A percentile compares a stretch with the other conserved stretches of the same genome.
phyloP scores from a whole-genome alignment of 2,888 invertebrate genomes.

The Microplitis deprimator region DNA sequence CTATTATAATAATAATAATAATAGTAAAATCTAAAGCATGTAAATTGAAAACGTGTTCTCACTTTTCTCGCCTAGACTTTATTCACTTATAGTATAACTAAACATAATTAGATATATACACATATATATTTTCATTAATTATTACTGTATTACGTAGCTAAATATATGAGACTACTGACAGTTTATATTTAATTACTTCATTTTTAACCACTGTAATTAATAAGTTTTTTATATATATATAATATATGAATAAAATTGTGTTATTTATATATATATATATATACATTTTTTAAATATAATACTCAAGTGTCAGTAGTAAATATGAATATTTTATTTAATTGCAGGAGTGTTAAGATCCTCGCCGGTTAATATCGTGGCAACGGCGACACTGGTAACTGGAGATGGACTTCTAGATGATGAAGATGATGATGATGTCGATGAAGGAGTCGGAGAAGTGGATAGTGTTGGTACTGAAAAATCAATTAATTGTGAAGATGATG shows the following conservation, averaged over 20 bases:
- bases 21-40: not conserved
- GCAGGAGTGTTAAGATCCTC: slow-evolving; percentile 61
- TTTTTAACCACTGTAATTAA: not conserved
- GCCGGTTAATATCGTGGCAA: slow-evolving; percentile 67
- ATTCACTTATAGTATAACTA: not conserved
- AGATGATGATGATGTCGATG: slow-evolving; percentile 74
- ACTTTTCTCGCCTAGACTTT: not conserved
- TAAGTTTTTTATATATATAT: not conserved
- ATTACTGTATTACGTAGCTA: slow-evolving; percentile 37
- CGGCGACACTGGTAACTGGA: slow-evolving; percentile 72
- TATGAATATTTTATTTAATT: slow-evolving; percentile 34
- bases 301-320: slow-evolving; percentile 3
- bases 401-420: slow-evolving; percentile 70
- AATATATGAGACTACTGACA: slow-evolving; percentile 23
- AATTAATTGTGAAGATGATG: slow-evolving; percentile 71
- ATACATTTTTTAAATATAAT: not conserved
- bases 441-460: slow-evolving; percentile 74
- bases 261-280: not conserved
- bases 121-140: slow-evolving; percentile 45
- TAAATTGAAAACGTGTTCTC: not conserved
- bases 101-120: not conserved
- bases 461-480: slow-evolving; percentile 62
- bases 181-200: slow-evolving; percentile 17
- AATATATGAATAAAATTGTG: not conserved
- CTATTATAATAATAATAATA: not conserved